phyloP scores from a whole-genome alignment of 2,888 invertebrate species.

The Plusia festucae region DNA sequence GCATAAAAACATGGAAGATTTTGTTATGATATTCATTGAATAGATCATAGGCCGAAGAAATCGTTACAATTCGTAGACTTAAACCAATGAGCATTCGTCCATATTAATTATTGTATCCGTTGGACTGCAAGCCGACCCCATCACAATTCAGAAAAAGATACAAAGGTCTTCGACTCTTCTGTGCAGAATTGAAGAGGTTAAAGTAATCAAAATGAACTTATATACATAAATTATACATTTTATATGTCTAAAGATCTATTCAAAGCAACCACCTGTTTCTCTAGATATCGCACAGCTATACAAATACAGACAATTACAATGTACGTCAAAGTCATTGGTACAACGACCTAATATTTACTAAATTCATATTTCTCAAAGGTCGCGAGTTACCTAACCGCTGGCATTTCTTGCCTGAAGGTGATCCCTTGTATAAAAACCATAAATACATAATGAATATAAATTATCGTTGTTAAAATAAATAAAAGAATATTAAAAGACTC shows the following conservation, averaged over 20 bases:
- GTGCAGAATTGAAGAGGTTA: neutral
- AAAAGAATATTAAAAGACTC: conserved; percentile 21
- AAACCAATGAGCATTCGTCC: neutral
- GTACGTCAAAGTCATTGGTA: conserved; percentile 59
- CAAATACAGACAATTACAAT: conserved; percentile 35
- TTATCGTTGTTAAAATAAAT: conserved; percentile 23
- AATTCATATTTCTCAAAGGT: conserved; percentile 60
- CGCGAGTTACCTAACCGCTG: conserved; percentile 45
- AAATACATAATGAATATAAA: conserved; percentile 34
- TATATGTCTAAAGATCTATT: neutral
- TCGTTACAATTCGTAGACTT: conserved; percentile 2
- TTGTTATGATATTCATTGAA: no score
- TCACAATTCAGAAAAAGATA: neutral
- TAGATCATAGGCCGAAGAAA: neutral
- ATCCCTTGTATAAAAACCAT: conserved; percentile 30
- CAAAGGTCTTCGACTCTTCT: neutral
- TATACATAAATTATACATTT: neutral
- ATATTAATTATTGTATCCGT: neutral
- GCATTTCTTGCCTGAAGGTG: conserved; percentile 48
- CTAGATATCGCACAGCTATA: conserved; percentile 32
- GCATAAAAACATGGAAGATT: neutral
- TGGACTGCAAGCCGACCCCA: neutral
- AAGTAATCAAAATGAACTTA: conserved; percentile 1
- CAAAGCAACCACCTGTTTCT: conserved; percentile 40
- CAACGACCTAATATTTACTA: conserved; percentile 55